These are phyloP conservation scores for Mesocricetus auratus DNA, from an alignment of 2,113 vertebrate genomes.

Conservation along the genomic window DNA sequence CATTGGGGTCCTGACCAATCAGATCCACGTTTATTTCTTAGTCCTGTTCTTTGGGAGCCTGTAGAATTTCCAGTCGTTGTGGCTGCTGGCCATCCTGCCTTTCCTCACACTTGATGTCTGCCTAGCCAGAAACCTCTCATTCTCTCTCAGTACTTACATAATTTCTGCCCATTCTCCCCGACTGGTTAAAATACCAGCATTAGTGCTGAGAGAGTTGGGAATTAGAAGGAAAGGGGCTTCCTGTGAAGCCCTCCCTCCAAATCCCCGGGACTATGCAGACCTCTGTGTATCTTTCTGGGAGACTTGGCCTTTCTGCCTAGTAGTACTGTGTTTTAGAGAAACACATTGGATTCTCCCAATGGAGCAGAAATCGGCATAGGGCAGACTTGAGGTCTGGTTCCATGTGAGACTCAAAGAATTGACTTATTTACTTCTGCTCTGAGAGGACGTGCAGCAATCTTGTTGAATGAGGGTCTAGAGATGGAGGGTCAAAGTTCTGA, in stretches of 20 bases:
- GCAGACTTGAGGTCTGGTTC: not conserved
- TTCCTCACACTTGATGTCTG: not conserved
- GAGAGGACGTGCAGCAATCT: not conserved
- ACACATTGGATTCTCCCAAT: not conserved
- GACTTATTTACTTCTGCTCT: not conserved
- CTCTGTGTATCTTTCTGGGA: not conserved
- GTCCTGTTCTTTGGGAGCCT: not conserved
- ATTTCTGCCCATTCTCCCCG: slow-evolving; percentile 18
- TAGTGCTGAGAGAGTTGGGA: slow-evolving; percentile 1
- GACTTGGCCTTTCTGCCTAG: not conserved
- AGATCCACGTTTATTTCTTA: not conserved
- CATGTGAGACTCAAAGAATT: slow-evolving; percentile 39
- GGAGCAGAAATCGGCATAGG: slow-evolving; percentile 1
- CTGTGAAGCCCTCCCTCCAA: not conserved
- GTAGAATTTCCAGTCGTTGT: not conserved
- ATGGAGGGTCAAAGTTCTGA: not conserved
- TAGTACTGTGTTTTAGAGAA: not conserved
- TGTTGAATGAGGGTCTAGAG: slow-evolving; percentile 14
- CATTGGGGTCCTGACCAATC: not conserved
- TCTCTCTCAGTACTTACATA: not conserved
- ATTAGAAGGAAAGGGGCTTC: not conserved
- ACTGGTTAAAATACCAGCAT: not conserved
- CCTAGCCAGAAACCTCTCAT: not conserved
- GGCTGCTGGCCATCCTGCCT: not conserved
- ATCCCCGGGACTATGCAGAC: not conserved